phyloP scores from a whole-genome alignment of 2,888 invertebrate species.

The Hirtodrosophila alboralis region DNA sequence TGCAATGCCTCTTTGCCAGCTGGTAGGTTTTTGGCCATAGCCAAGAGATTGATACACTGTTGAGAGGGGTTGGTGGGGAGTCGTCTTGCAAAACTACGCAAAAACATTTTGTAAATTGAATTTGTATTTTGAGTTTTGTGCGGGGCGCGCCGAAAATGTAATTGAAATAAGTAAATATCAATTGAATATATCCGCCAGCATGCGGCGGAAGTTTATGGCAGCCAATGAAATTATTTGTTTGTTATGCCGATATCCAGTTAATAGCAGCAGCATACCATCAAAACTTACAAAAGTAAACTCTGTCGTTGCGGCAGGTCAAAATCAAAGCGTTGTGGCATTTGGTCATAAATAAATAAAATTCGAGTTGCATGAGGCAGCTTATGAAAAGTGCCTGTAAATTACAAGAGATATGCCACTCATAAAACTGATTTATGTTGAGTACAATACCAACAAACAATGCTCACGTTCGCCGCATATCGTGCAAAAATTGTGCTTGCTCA shows the following conservation, averaged over 20 bases:
- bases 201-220: conserved; percentile 68
- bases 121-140: conserved; percentile 54
- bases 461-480: conserved; percentile 50
- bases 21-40: conserved; percentile 13
- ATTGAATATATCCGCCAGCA: conserved; percentile 73
- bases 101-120: conserved; percentile 78
- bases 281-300: conserved; percentile 23
- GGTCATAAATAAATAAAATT: conserved; percentile 38
- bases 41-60: conserved; percentile 39
- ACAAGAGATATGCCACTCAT: conserved; percentile 57
- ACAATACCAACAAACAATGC: conserved; percentile 34
- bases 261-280: conserved; percentile 13
- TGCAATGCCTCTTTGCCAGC: conserved; percentile 30
- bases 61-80: conserved; percentile 1
- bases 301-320: conserved; percentile 70
- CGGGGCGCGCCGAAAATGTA: conserved; percentile 57
- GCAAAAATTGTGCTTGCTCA: conserved; percentile 50
- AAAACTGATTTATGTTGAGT: conserved; percentile 53
- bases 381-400: conserved; percentile 56
- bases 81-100: conserved; percentile 63
- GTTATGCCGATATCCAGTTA: conserved; percentile 14
- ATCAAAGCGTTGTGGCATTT: conserved; percentile 21
- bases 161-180: conserved; percentile 77
- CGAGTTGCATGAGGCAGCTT: conserved; percentile 9
- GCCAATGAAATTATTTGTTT: conserved; percentile 63